Percentiles rank a stretch among this genome's conserved stretches.
phyloP scores from a whole-genome alignment of 2,797 vertebrate genomes.

The Lindbergichthys nudifrons region DNA sequence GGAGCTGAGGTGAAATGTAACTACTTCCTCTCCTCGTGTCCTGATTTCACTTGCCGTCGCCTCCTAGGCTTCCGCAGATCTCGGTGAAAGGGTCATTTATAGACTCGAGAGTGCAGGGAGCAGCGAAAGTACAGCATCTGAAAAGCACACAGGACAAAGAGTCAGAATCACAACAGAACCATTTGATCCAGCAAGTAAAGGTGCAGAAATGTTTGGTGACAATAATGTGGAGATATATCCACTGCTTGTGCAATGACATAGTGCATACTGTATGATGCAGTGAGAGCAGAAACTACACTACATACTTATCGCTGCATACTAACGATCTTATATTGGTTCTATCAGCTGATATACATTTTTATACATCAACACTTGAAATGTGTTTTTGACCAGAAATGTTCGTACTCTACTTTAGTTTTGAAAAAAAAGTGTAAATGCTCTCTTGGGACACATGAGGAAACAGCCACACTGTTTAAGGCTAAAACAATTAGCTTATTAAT shows the following conservation, averaged over 20 bases:
- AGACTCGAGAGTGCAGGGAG: conserved; percentile 59
- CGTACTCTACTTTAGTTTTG: background rate
- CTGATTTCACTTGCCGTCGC: conserved; percentile 27
- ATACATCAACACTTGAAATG: background rate
- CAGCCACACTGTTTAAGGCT: background rate
- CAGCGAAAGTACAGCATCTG: conserved; percentile 81
- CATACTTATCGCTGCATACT: too few species aligned
- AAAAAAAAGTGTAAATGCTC: background rate
- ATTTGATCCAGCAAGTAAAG: background rate
- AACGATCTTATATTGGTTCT: background rate
- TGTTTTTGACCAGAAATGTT: background rate
- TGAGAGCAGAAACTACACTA: background rate
- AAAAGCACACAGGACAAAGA: conserved; percentile 44
- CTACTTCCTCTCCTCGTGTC: conserved; percentile 40
- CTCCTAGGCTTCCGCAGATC: conserved; percentile 56
- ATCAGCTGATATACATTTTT: background rate
- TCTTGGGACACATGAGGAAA: background rate
- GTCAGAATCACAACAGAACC: background rate
- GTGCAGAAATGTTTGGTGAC: background rate
- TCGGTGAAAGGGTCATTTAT: conserved; percentile 71
- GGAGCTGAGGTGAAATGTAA: conserved; percentile 42
- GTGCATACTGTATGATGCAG: background rate
- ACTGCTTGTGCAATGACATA: background rate
- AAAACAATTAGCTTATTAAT: background rate
- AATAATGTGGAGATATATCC: background rate